phyloP scores from a whole-genome alignment of 2,113 vertebrate genomes.

The Brachyhypopomus occidentalis region DNA sequence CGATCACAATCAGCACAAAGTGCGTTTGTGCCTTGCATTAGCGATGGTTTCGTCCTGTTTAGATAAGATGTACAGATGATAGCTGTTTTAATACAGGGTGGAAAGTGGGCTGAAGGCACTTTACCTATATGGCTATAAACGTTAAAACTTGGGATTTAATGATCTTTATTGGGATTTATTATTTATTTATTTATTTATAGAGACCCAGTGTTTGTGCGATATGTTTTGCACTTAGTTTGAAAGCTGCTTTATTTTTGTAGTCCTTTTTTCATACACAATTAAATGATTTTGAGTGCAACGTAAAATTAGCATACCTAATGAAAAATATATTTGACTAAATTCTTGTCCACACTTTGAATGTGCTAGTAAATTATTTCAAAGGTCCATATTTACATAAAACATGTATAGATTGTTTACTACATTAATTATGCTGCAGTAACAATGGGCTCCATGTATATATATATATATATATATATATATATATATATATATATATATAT shows the following conservation, averaged over 20 bases:
- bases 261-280: neutral
- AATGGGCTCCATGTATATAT: neutral
- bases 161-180: slow-evolving; percentile 3
- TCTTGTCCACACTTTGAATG: neutral
- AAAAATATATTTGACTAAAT: slow-evolving; percentile 9
- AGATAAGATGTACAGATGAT: no score
- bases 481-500: neutral
- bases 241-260: neutral
- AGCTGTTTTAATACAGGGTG: no score
- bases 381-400: slow-evolving; percentile 49
- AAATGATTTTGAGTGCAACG: neutral
- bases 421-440: neutral
- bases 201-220: neutral
- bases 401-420: neutral
- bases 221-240: slow-evolving; percentile 27
- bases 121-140: neutral
- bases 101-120: no score
- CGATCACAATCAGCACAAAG: no score
- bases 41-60: no score
- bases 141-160: neutral
- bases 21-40: no score
- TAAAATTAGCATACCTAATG: slow-evolving; percentile 32
- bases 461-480: neutral
- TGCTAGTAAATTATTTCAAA: slow-evolving; percentile 30
- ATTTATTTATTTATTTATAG: no score